These are phyloP conservation scores for Entomyzon cyanotis DNA, from an alignment of 2,113 vertebrate genomes.

Conservation along the genomic window DNA sequence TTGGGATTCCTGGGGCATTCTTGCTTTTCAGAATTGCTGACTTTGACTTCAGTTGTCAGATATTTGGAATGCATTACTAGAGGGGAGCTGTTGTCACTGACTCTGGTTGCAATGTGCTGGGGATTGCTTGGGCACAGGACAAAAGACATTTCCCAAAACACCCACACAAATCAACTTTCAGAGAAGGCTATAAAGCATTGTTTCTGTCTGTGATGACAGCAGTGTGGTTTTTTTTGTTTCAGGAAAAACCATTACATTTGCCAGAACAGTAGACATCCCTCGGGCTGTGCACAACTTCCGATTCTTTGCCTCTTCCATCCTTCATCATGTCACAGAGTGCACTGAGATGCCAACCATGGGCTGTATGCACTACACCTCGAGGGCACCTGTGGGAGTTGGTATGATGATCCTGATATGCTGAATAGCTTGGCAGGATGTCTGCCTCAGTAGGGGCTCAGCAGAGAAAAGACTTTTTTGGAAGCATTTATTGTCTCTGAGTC, in stretches of 20 bases:
- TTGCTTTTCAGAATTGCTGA: neutral
- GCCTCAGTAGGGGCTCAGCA: neutral
- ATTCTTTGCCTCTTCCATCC: slow-evolving; percentile 91
- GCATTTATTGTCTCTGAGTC: neutral
- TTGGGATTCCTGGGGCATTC: neutral
- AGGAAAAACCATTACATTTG: slow-evolving; percentile 90
- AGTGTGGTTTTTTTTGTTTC: neutral
- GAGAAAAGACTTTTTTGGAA: neutral
- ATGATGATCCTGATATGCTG: slow-evolving; percentile 11
- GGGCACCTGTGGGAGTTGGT: slow-evolving; percentile 91
- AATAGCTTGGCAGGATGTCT: neutral
- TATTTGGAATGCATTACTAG: neutral
- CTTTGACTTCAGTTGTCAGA: neutral
- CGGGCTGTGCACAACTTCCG: slow-evolving; percentile 87
- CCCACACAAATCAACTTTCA: neutral
- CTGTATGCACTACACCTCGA: slow-evolving; percentile 89
- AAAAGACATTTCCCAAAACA: neutral
- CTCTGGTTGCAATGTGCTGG: neutral
- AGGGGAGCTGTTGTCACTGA: neutral
- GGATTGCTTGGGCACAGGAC: neutral
- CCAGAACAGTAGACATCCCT: slow-evolving; percentile 89
- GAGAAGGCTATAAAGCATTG: neutral
- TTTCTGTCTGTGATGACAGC: neutral
- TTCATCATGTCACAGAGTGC: slow-evolving; percentile 88
- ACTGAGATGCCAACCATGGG: slow-evolving; percentile 83